Conservation (phyloP, 1,140 invertebrate genomes). For the Protaetia brevitarsis region DNA sequence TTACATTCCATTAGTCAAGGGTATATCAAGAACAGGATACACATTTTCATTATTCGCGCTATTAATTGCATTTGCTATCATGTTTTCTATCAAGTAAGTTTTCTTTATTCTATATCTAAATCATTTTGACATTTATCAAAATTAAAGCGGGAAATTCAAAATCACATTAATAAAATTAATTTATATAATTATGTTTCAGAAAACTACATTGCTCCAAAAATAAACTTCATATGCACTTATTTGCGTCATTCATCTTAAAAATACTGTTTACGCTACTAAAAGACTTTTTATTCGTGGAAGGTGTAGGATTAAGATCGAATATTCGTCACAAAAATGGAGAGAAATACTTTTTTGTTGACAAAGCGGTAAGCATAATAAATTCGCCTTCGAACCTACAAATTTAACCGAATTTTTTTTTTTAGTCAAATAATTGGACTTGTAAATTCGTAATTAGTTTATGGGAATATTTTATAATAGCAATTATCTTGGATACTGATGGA, state of each 20-base stretch:
- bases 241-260: slow-evolving; percentile 67
- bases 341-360: slow-evolving; percentile 46
- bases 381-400: background rate
- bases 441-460: slow-evolving; percentile 61
- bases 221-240: slow-evolving; percentile 69
- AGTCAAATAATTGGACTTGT: slow-evolving; percentile 59
- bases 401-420: slow-evolving; percentile 33
- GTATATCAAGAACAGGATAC: slow-evolving; percentile 63
- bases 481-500: slow-evolving; percentile 77
- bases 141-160: background rate
- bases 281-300: slow-evolving; percentile 58
- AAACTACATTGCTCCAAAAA: slow-evolving; percentile 66
- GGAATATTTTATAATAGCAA: slow-evolving; percentile 68
- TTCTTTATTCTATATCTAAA: background rate
- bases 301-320: slow-evolving; percentile 53
- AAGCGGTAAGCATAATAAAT: slow-evolving; percentile 38
- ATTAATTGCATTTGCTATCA: slow-evolving; percentile 59
- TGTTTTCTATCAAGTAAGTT: slow-evolving; percentile 61
- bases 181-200: slow-evolving; percentile 47
- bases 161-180: background rate
- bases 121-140: background rate
- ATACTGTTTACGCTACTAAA: slow-evolving; percentile 61
- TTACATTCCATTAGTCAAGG: slow-evolving; percentile 58
- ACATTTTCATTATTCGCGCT: slow-evolving; percentile 59
- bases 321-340: slow-evolving; percentile 41